Evolutionary conservation across 2,113 vertebrate species (phyloP), one percentile per base, ranked within the genome.

Genomic region (Scytalopus superciliaris): DNA sequence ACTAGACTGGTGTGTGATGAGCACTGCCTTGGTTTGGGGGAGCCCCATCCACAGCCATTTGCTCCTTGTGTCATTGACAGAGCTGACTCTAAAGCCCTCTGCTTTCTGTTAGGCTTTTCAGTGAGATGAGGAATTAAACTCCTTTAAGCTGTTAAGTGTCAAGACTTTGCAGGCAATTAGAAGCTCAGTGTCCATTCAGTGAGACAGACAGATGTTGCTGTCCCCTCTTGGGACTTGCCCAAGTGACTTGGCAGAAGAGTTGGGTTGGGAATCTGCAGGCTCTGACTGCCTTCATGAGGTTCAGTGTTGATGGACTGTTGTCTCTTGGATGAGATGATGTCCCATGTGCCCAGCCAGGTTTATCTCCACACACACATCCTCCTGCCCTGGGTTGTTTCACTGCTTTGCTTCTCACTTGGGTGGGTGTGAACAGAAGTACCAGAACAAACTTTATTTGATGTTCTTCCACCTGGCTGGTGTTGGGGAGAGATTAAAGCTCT

Each of bases 381-480:
- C 27, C 39, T n/a, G 2, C 13, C 62, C 23, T 52, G 67, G 6
- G 3, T 25, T 28, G 22, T 42, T 53, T 49, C 55, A 27, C 0
- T 16, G 12, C 23, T 6, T 2, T 39, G 7, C 44, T 78, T 21
- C n/a, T 81, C 19, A 17, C 70, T 73, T 35, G 56, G 40, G 30
- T 27, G 13, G 70, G 14, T 40, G 56, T 40, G 56, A 74, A 13
- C 17, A 84, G 33, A 79, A 49, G 39, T 6, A 27, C 14, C 49
- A 56, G 42, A 44, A 72, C 30, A 39, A 56, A n/a, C 5, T 80
- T 60, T 8, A 17, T 62, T 56, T 53, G 25, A 4, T 70, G 10
- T 75, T 78, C 5, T 5, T n/a, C 15, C 14, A 24, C 35, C n/a
- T 68, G 25, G 8, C 15, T 0, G 1, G 6, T 35, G n/a, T 1